Conservation (phyloP, 2,888 invertebrate species). For the Scaptomyza caliginosa region DNA sequence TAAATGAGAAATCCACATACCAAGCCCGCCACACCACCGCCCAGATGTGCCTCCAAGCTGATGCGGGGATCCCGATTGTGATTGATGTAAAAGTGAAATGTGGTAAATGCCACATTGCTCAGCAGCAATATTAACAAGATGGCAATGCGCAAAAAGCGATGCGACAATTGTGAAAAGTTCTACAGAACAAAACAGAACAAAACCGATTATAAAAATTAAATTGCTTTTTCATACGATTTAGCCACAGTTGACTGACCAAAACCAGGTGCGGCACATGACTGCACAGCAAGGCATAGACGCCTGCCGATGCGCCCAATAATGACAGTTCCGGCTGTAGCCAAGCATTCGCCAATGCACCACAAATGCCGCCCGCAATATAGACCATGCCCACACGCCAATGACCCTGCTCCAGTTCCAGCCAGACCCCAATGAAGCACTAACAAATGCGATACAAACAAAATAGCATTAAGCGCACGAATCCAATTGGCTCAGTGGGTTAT, state of each 20-base stretch:
- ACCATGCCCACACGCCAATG: constrained; percentile 88
- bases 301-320: constrained; percentile 95
- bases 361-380: constrained; percentile 90
- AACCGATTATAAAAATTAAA: constrained; percentile 39
- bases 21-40: constrained; percentile 88
- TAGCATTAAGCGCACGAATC: background rate
- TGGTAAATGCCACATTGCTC: constrained; percentile 87
- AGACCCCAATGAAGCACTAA: constrained; percentile 81
- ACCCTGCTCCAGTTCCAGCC: constrained; percentile 89
- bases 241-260: constrained; percentile 85
- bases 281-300: constrained; percentile 94
- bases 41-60: constrained; percentile 89
- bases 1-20: constrained; percentile 68
- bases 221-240: constrained; percentile 48
- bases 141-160: constrained; percentile 85
- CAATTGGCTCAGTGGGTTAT: background rate
- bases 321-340: constrained; percentile 90
- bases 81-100: constrained; percentile 84
- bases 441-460: background rate
- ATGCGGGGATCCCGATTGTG: constrained; percentile 85
- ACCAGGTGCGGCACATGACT: constrained; percentile 94
- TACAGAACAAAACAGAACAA: constrained; percentile 56
- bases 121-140: constrained; percentile 87
- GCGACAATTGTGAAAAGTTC: constrained; percentile 84
- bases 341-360: constrained; percentile 90